Base-by-base conservation (phyloP, 2,888 invertebrate genomes). In the Anthophora plumipes region DNA sequence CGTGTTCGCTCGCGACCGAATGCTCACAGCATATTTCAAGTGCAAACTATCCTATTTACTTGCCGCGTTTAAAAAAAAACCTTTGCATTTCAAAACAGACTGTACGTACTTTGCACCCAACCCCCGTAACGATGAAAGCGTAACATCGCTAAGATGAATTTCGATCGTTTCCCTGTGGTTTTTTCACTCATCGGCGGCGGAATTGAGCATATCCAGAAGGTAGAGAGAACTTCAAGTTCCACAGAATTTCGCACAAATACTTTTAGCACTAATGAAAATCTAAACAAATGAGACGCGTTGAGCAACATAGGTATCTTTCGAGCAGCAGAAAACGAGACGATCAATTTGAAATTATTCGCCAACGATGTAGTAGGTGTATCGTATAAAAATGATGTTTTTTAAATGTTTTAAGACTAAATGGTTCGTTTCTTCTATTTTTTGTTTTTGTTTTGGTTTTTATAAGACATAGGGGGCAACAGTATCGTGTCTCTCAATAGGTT, bases 51-150 rank as follows among this genome's bases (percentile, higher is more conserved):
- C 39, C 67, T 71, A 80, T 80, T 80, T 82, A 71, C 80, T 82
- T 75, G 66, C 63, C 39, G 52, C 22, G 67, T 46, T 60, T 64
- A 68, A 64, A 74, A 82, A 80, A 80, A 80, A 82, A 80, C 75
- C 80, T 82, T 80, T 82, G 80, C 80, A 82, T 82, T 82, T 76
- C 25, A 80, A 82, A 80, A 75, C 50, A 80, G 71, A 80, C 37
- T 46, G 66, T 46, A 57, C 55, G 66, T 46, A 57, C 55, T 59
- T 70, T 61, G 64, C 67, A 31, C 20, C 46, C 46, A 64, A 22
- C 20, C 37, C n/a, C 46, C 61, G 68, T 52, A 37, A 11, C 57
- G 1, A 1, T 63, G 77, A 46, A 69, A 69, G 22, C 48, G 67
- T 76, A 77, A 77, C 68, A 60, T 61, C 63, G 12, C 31, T 54